These are phyloP conservation scores for Iselma pallidipennis DNA, from an alignment of 2,888 invertebrate species.

Conservation along the genomic window DNA sequence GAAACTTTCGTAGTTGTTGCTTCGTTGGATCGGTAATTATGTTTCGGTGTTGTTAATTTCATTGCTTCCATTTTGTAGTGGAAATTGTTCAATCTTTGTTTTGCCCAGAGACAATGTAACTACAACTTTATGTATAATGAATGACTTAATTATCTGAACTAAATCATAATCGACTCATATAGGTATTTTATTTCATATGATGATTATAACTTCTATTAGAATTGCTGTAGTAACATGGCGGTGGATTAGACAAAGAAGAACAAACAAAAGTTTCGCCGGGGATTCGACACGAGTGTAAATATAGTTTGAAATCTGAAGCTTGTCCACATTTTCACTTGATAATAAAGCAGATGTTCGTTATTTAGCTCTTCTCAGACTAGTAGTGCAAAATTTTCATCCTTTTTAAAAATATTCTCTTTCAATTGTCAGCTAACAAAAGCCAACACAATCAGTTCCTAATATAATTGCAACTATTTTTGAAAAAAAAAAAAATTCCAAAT, in stretches of 20 bases:
- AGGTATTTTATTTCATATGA: conserved; percentile 4
- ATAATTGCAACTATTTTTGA: too few species aligned
- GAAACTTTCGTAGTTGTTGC: neutral
- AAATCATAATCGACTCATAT: neutral
- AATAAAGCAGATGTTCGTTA: conserved; percentile 14
- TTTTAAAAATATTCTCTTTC: neutral
- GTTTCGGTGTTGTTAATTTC: too few species aligned
- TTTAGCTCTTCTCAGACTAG: conserved; percentile 10
- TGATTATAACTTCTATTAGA: conserved; percentile 19
- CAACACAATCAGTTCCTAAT: neutral
- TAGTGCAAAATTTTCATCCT: conserved; percentile 16
- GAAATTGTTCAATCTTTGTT: too few species aligned
- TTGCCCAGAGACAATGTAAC: too few species aligned
- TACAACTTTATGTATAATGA: too few species aligned
- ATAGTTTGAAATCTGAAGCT: conserved; percentile 22
- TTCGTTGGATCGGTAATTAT: too few species aligned
- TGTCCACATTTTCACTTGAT: conserved; percentile 24
- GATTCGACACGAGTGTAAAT: conserved; percentile 19
- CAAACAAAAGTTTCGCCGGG: conserved; percentile 18
- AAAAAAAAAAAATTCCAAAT: too few species aligned
- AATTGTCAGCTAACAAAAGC: too few species aligned
- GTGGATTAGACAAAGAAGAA: conserved; percentile 9
- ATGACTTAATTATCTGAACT: too few species aligned
- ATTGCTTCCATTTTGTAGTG: neutral
- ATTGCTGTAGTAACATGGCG: conserved; percentile 6